Conservation (phyloP, 2,888 invertebrate species). For the Dynastes grantii region DNA sequence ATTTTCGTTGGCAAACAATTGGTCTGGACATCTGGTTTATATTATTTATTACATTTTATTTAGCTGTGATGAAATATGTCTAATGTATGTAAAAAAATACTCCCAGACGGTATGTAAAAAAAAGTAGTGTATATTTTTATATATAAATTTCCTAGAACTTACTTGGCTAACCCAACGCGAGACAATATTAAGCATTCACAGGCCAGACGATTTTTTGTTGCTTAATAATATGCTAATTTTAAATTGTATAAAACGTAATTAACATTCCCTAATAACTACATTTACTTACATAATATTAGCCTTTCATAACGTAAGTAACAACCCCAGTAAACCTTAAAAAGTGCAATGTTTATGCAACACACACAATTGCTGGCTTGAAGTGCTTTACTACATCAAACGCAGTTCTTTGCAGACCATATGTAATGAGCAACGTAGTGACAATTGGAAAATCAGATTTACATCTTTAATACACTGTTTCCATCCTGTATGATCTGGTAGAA, state of each 20-base stretch:
- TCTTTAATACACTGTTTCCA: no score
- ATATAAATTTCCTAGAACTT: slow-evolving; percentile 27
- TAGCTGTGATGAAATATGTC: slow-evolving; percentile 41
- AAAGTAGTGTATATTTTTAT: slow-evolving; percentile 30
- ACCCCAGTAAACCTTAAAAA: no score
- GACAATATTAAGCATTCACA: slow-evolving; percentile 25
- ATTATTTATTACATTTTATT: slow-evolving; percentile 47
- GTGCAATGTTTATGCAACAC: no score
- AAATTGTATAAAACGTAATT: not conserved
- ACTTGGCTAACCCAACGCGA: slow-evolving; percentile 19
- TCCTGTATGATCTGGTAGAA: no score
- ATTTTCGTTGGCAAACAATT: slow-evolving; percentile 43
- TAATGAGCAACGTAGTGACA: no score
- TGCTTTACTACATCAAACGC: no score
- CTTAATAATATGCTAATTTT: slow-evolving; percentile 7
- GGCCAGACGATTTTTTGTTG: slow-evolving; percentile 25
- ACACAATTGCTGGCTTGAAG: no score
- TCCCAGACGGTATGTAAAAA: slow-evolving; percentile 17
- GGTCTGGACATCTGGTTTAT: slow-evolving; percentile 44
- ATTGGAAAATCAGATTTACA: no score
- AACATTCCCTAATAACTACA: no score
- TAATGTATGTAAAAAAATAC: slow-evolving; percentile 11
- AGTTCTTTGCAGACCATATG: no score
- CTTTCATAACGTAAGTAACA: no score
- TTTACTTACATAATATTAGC: no score